These are phyloP conservation scores for Brachycybe producta DNA, from an alignment of 2,888 invertebrate species.

Conservation along the genomic window DNA sequence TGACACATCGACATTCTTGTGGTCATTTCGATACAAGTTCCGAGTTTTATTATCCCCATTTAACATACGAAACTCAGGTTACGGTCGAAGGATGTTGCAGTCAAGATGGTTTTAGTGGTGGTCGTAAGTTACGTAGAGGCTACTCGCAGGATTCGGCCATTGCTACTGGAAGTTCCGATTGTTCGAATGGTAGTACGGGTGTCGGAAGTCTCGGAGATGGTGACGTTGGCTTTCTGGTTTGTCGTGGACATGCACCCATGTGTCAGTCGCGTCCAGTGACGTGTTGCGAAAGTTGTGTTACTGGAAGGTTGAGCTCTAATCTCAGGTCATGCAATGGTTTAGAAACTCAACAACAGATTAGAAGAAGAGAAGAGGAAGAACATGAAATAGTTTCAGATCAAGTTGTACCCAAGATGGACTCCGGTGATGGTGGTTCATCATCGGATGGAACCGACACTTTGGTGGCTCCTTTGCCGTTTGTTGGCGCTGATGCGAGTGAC, in stretches of 20 bases:
- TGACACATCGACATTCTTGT: slow-evolving; percentile 8
- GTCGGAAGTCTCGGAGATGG: background rate
- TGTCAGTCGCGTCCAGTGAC: too few species aligned
- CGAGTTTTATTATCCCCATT: background rate
- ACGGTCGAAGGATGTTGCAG: background rate
- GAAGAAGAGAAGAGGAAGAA: slow-evolving; percentile 36
- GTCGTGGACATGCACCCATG: too few species aligned
- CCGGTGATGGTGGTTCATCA: slow-evolving; percentile 9
- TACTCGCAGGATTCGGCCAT: slow-evolving; percentile 14
- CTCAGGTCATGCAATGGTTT: too few species aligned
- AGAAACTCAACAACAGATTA: background rate
- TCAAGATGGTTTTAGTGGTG: too few species aligned
- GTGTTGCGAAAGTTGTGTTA: too few species aligned
- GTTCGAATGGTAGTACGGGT: too few species aligned
- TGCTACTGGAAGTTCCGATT: slow-evolving; percentile 1
- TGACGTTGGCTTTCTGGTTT: too few species aligned
- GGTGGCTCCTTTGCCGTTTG: too few species aligned
- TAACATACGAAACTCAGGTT: background rate
- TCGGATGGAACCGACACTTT: slow-evolving; percentile 14
- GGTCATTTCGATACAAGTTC: background rate
- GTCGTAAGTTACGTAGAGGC: slow-evolving; percentile 4
- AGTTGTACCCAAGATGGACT: too few species aligned
- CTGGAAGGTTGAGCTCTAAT: slow-evolving; percentile 2
- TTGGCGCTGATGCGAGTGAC: too few species aligned
- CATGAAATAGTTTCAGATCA: too few species aligned